A percentile compares a stretch with the other conserved stretches of the same genome.
These are phyloP conservation scores for Athene noctua DNA, from an alignment of 2,113 vertebrate species.

Conservation along the genomic window DNA sequence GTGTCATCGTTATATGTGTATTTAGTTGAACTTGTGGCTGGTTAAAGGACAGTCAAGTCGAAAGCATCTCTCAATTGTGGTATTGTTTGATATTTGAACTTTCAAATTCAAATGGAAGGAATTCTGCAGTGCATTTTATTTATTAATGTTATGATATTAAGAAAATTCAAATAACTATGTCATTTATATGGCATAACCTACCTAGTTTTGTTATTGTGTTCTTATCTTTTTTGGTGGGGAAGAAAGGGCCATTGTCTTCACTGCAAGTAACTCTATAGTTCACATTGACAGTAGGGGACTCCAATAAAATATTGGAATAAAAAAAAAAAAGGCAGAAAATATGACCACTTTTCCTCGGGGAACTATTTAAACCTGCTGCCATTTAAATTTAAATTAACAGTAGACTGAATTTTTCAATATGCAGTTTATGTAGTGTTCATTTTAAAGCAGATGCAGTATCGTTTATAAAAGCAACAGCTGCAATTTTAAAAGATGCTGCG, in stretches of 20 bases:
- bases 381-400: neutral
- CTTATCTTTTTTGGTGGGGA: neutral
- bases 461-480: neutral
- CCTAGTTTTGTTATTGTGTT: neutral
- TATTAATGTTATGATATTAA: neutral
- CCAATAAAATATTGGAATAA: neutral
- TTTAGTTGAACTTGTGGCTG: neutral
- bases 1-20: rapidly evolving
- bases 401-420: neutral
- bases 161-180: neutral
- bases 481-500: neutral
- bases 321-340: neutral
- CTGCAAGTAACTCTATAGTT: neutral
- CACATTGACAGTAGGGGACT: neutral
- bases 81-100: neutral
- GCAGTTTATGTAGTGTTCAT: neutral
- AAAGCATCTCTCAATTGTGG: neutral
- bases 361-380: neutral
- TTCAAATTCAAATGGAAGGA: neutral
- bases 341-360: neutral
- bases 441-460: neutral
- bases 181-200: neutral
- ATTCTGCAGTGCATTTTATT: neutral
- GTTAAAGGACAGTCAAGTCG: neutral
- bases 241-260: neutral